These are phyloP conservation scores for Equus quagga DNA, from an alignment of 2,113 vertebrate genomes.

Conservation along the genomic window DNA sequence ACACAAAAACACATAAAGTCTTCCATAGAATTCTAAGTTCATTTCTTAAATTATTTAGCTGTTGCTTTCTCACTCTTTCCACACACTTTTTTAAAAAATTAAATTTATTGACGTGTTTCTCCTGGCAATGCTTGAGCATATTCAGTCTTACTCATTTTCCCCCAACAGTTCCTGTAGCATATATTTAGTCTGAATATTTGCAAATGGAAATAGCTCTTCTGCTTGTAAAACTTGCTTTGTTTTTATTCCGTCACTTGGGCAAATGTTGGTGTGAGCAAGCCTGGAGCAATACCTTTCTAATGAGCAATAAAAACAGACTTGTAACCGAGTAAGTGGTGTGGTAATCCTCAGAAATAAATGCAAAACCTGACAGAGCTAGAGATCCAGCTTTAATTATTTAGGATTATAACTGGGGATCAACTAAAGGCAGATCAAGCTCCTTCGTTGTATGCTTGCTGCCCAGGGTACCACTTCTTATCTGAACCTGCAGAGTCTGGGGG, in stretches of 20 bases:
- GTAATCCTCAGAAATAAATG: slow-evolving; percentile 11
- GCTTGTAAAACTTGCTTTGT: slow-evolving; percentile 4
- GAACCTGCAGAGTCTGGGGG: background rate
- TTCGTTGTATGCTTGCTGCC: background rate
- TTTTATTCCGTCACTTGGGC: background rate
- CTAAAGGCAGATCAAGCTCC: background rate
- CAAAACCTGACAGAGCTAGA: background rate
- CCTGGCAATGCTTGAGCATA: background rate
- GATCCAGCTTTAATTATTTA: slow-evolving; percentile 54
- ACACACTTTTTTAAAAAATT: background rate
- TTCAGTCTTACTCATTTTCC: background rate
- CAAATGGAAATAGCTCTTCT: slow-evolving; percentile 44
- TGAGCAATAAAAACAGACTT: slow-evolving; percentile 24
- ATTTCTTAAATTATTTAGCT: background rate
- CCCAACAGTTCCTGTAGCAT: background rate
- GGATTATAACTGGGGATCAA: slow-evolving; percentile 27
- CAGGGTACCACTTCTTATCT: background rate
- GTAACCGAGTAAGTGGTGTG: background rate
- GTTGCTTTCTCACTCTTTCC: background rate
- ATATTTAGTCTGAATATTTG: slow-evolving; percentile 49
- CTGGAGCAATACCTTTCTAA: slow-evolving; percentile 49
- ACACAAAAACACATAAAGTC: background rate
- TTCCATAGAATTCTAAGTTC: background rate
- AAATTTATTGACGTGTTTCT: background rate
- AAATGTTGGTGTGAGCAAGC: slow-evolving; percentile 44